These are phyloP conservation scores for Pollenia griseotomentosa DNA, from an alignment of 2,888 invertebrate genomes.

Conservation along the genomic window DNA sequence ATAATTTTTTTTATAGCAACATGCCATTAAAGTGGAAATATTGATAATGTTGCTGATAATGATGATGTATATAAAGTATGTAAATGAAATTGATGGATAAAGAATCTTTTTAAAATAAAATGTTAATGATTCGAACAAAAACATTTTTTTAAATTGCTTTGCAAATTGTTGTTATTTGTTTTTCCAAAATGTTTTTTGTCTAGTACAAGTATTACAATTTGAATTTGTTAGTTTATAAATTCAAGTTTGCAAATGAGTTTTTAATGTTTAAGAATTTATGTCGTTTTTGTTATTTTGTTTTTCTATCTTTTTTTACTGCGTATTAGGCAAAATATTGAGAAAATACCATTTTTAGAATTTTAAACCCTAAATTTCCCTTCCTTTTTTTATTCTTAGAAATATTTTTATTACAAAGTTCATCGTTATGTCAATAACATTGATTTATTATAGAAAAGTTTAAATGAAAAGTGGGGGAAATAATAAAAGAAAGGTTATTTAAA, in stretches of 20 bases:
- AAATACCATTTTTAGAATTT: constrained; percentile 31
- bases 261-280: constrained; percentile 54
- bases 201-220: constrained; percentile 1
- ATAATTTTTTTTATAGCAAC: constrained; percentile 11
- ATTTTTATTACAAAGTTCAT: constrained; percentile 14
- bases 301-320: neutral
- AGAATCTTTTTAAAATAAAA: neutral
- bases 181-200: too few relatives aligned
- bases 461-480: neutral
- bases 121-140: constrained; percentile 35
- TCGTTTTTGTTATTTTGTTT: neutral
- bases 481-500: neutral
- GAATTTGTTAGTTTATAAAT: constrained; percentile 3
- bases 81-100: neutral
- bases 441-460: constrained; percentile 7
- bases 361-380: neutral
- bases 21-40: neutral
- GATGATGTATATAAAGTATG: neutral
- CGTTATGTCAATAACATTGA: constrained; percentile 31
- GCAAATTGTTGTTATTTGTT: constrained; percentile 32
- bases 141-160: constrained; percentile 3
- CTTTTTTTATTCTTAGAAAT: neutral
- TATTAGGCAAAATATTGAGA: constrained; percentile 21
- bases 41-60: neutral
- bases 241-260: constrained; percentile 62